Conservation (phyloP, 2,113 vertebrate species). For the Heteronetta atricapilla region DNA sequence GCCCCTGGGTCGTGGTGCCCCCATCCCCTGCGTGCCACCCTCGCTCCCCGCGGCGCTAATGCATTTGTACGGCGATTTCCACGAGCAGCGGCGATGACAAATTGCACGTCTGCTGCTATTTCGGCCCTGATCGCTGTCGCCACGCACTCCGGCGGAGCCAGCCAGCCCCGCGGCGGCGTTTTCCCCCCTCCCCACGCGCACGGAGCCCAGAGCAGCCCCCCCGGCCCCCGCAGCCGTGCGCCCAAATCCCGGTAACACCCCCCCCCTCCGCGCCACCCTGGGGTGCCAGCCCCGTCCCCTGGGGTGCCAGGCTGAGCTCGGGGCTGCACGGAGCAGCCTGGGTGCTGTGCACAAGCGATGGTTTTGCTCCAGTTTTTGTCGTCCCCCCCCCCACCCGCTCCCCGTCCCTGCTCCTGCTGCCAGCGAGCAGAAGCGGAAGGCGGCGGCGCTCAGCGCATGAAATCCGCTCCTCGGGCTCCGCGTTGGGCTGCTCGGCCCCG, state of each 20-base stretch:
- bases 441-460: background rate
- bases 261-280: background rate
- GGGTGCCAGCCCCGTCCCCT: background rate
- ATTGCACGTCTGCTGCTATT: conserved; percentile 70
- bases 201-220: background rate
- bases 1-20: background rate
- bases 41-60: conserved; percentile 59
- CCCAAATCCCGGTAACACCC: background rate
- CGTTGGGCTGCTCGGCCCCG: conserved; percentile 69
- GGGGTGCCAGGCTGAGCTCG: background rate
- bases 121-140: conserved; percentile 17
- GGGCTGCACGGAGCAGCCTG: background rate
- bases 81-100: conserved; percentile 64
- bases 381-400: background rate
- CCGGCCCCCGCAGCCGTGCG: background rate
- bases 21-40: background rate
- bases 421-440: conserved; percentile 7
- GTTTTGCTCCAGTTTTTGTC: background rate
- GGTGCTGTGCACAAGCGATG: too few relatives aligned
- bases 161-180: conserved; percentile 1
- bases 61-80: conserved; percentile 71
- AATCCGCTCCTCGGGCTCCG: conserved; percentile 24
- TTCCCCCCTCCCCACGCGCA: background rate
- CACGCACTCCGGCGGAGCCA: background rate
- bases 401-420: background rate